A percentile compares a stretch with the other conserved stretches of the same genome.
These are phyloP conservation scores for Zootoca vivipara DNA, from an alignment of 2,113 vertebrate genomes.

Conservation along the genomic window DNA sequence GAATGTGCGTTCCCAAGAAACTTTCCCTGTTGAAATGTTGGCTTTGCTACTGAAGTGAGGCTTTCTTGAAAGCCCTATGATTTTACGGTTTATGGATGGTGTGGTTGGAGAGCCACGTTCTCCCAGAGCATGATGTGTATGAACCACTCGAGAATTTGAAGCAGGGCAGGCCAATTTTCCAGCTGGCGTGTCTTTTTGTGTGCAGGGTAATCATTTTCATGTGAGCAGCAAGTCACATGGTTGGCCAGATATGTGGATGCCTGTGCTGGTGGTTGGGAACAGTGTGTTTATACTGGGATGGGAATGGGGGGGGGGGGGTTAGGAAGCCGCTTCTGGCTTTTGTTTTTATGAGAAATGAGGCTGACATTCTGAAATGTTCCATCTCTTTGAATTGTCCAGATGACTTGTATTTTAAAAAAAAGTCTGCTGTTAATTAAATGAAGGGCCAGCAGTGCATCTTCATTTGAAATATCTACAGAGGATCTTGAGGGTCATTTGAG, in stretches of 20 bases:
- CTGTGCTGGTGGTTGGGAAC: not conserved
- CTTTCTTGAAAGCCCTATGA: not conserved
- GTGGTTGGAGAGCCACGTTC: not conserved
- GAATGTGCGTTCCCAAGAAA: not conserved
- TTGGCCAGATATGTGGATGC: not conserved
- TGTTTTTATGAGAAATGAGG: not conserved
- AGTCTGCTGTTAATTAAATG: constrained; percentile 2
- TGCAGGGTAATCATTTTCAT: not conserved
- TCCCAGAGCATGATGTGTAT: not conserved
- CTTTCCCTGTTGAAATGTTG: not conserved
- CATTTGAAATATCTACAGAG: constrained; percentile 2
- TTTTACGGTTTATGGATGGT: not conserved
- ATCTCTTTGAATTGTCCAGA: constrained; percentile 3
- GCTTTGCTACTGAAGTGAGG: not conserved
- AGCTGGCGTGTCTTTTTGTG: not conserved
- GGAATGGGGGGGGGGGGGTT: not conserved
- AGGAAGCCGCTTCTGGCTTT: not conserved
- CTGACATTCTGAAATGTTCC: constrained; percentile 10
- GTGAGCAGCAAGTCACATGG: not conserved
- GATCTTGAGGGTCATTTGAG: not conserved
- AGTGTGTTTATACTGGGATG: not conserved
- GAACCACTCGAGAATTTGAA: not conserved
- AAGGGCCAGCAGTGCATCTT: not conserved
- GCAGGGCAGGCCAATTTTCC: not conserved
- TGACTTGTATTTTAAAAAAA: not conserved